Percentiles rank a stretch among this genome's conserved stretches.
phyloP scores from a whole-genome alignment of 2,113 vertebrate genomes.

The Uria lomvia region DNA sequence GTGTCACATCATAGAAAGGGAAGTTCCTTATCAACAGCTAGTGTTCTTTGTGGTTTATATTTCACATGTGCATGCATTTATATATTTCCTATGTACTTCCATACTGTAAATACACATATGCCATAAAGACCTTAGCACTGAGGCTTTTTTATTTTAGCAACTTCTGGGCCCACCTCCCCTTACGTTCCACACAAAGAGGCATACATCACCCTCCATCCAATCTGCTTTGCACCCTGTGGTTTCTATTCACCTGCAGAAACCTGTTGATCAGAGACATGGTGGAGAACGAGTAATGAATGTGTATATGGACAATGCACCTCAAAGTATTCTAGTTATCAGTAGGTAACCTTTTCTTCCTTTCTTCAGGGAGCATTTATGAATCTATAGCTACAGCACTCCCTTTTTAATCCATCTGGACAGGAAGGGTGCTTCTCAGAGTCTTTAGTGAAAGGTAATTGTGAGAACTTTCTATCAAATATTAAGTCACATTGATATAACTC shows the following conservation, averaged over 20 bases:
- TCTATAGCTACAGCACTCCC: neutral
- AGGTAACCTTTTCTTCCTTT: neutral
- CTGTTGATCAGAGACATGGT: neutral
- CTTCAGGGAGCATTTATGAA: neutral
- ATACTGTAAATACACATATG: neutral
- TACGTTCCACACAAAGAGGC: neutral
- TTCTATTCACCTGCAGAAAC: neutral
- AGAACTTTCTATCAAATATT: neutral
- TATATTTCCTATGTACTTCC: neutral
- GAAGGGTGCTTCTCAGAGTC: neutral
- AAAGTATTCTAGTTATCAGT: neutral
- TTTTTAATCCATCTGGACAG: neutral
- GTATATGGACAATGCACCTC: neutral
- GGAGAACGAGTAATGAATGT: neutral
- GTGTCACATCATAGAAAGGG: neutral
- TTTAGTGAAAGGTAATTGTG: neutral
- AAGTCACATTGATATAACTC: neutral
- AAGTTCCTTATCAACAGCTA: neutral
- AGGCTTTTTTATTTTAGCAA: neutral
- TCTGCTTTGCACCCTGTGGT: neutral
- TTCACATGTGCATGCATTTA: neutral
- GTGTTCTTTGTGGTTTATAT: neutral
- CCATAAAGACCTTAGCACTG: neutral
- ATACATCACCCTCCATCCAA: neutral
- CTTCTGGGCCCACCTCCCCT: neutral